Base-by-base conservation (phyloP, 1,140 invertebrate species). In the Heliconius congener region DNA sequence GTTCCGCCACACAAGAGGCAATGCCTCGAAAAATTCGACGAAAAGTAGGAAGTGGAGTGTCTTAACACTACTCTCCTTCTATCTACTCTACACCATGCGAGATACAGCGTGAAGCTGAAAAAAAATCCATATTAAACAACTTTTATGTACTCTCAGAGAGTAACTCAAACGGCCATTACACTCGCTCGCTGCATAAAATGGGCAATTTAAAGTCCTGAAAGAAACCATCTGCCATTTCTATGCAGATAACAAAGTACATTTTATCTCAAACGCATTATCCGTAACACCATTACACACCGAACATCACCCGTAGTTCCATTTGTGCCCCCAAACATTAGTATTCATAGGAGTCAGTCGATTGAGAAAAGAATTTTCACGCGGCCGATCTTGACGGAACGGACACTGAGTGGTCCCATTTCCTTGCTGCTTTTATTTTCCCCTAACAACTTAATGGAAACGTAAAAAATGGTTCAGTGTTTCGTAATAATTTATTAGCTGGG, bases 341-440 rank as follows among this genome's bases (percentile, higher is more conserved):
- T 93, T 92, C 91, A 93, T 93, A 88, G 88, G 87, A 93, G 89
- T 91, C 88, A 92, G 87, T 90, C 90, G 90, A 92, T 93, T 89
- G 90, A 91, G 90, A 91, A 92, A 92, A 91, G 89, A 92, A 93
- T 93, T 91, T 89, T 88, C 88, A 87, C 89, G 83, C 85, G 86
- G 83, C 86, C 85, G 86, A 86, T 88, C 87, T 87, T 88, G 87
- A 91, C 87, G 88, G 78, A 86, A 85, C 87, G 89, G 91, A 88
- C 88, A 84, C 82, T 87, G 86, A 90, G 88, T 90, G 90, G 86
- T 88, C 85, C 91, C 87, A 91, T 92, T 92, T 92, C 89, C 90
- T 86, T 80, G 87, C 80, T 66, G 60, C 83, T 84, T 87, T 91
- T 91, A 88, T 91, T 91, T 90, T 87, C 84, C 86, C 86, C 80